phyloP scores from a whole-genome alignment of 2,888 invertebrate genomes.

The Falcaria lacertinaria region DNA sequence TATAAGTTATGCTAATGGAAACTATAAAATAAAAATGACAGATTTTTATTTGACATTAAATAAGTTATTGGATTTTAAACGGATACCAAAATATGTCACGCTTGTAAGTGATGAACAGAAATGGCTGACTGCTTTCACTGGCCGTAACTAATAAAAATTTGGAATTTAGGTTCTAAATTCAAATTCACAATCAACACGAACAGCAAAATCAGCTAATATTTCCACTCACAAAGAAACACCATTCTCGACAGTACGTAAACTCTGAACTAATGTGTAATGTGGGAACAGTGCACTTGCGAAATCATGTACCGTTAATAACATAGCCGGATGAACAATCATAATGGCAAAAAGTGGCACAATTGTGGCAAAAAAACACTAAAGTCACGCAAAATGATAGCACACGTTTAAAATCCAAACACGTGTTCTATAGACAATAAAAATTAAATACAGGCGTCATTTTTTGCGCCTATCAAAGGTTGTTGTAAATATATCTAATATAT shows the following conservation, averaged over 20 bases:
- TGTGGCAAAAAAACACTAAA: slow-evolving; percentile 30
- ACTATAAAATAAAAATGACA: no score
- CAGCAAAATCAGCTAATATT: not conserved
- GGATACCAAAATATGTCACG: no score
- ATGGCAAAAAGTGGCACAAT: slow-evolving; percentile 12
- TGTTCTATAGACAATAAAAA: slow-evolving; percentile 4
- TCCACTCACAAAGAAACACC: not conserved
- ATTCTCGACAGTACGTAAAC: not conserved
- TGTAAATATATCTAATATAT: no score
- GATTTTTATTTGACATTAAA: no score
- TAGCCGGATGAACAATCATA: slow-evolving; percentile 1
- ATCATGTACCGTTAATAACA: slow-evolving; percentile 1
- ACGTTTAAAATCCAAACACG: slow-evolving; percentile 30
- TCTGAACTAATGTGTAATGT: not conserved
- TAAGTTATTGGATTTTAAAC: no score
- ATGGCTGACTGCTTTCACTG: no score
- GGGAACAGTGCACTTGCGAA: slow-evolving; percentile 1
- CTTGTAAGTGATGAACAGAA: no score
- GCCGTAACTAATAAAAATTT: not conserved
- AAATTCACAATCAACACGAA: not conserved
- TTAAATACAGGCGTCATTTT: no score
- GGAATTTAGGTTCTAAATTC: not conserved
- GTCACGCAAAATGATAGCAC: slow-evolving; percentile 50
- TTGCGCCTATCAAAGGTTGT: no score
- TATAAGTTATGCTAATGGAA: no score